Evolutionary conservation across 1,140 invertebrate species (phyloP).

Genomic region (Leptonema lineaticorne): DNA sequence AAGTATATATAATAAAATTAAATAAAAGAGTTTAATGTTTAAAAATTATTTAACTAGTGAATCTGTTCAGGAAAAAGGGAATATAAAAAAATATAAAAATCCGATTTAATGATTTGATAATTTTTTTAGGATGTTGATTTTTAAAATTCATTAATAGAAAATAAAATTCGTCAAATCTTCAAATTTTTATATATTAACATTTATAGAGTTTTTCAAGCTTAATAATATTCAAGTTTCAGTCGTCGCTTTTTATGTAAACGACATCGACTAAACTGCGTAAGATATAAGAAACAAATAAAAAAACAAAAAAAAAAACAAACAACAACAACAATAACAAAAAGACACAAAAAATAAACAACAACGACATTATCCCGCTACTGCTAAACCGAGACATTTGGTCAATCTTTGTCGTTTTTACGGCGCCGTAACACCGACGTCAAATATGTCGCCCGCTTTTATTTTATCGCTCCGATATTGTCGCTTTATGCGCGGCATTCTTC

Average conservation of each 20-base stretch:
- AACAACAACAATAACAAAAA: background rate
- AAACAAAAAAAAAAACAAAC: background rate
- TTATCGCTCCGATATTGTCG: slow-evolving; percentile 20
- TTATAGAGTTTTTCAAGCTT: too few species aligned
- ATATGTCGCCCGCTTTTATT: slow-evolving; percentile 25
- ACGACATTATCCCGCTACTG: background rate
- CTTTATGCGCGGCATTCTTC: slow-evolving; percentile 25
- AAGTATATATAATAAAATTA: too few species aligned
- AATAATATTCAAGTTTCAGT: too few species aligned
- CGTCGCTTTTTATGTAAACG: background rate
- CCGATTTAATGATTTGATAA: too few species aligned
- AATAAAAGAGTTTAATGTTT: too few species aligned
- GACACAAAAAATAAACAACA: background rate
- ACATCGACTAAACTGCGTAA: background rate
- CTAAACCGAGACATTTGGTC: background rate
- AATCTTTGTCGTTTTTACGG: slow-evolving; percentile 22
- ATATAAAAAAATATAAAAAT: too few species aligned
- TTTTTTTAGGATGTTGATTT: too few species aligned
- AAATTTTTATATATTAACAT: too few species aligned
- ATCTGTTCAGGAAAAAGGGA: too few species aligned
- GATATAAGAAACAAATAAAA: background rate
- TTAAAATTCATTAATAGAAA: too few species aligned
- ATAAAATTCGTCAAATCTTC: too few species aligned
- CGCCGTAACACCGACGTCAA: slow-evolving; percentile 25
- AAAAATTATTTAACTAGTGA: too few species aligned